Percentiles rank a stretch among this genome's conserved stretches.
phyloP scores from a whole-genome alignment of 2,797 vertebrate genomes.

The Dendrocincla tyrannina region DNA sequence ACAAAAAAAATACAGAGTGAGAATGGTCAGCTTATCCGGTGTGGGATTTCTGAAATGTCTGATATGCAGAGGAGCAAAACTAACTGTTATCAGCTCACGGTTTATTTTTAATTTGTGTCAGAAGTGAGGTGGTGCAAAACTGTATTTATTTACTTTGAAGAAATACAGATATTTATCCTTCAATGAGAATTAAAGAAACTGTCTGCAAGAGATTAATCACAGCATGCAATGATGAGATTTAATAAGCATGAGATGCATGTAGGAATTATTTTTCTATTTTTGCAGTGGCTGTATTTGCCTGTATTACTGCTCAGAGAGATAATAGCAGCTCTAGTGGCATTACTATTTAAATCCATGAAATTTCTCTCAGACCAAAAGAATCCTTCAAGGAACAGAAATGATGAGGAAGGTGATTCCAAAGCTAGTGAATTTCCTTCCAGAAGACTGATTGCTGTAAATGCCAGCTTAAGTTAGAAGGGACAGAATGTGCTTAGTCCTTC shows the following conservation, averaged over 20 bases:
- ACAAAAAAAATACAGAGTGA: background rate
- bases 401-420: background rate
- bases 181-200: background rate
- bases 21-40: background rate
- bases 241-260: background rate
- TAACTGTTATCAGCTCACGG: background rate
- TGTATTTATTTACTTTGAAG: background rate
- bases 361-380: background rate
- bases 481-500: background rate
- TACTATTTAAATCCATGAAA: background rate
- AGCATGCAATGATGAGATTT: background rate
- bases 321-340: background rate
- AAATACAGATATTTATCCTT: background rate
- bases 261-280: constrained; percentile 8
- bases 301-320: background rate
- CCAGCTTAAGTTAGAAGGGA: background rate
- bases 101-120: background rate
- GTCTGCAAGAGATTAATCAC: background rate
- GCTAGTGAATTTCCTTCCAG: background rate
- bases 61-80: background rate
- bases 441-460: background rate
- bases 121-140: background rate
- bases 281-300: background rate
- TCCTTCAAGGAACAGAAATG: background rate
- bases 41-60: background rate